A percentile compares a stretch with the other conserved stretches of the same genome.
Evolutionary conservation across 2,888 invertebrate species (phyloP).

Genomic region (Crematogaster levior): DNA sequence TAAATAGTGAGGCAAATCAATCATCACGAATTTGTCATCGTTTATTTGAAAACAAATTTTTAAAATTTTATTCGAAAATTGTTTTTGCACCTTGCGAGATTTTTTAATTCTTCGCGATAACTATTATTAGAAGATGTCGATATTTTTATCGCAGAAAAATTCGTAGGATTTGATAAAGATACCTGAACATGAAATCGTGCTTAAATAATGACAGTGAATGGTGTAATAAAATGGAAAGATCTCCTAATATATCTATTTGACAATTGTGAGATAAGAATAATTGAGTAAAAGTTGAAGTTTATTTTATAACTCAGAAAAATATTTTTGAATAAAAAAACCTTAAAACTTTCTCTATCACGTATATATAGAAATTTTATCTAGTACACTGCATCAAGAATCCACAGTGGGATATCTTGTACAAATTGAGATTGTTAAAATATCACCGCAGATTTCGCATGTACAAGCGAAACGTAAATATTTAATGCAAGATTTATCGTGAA

Average conservation of each 20-base stretch:
- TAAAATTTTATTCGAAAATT: neutral
- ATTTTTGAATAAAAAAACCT: slow-evolving; percentile 8
- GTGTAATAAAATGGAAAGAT: neutral
- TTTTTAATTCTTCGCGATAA: slow-evolving; percentile 8
- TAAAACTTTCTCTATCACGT: neutral
- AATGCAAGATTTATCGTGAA: slow-evolving; percentile 64
- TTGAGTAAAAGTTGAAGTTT: neutral
- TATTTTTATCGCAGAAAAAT: neutral
- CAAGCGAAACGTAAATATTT: slow-evolving; percentile 45
- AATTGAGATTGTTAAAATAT: slow-evolving; percentile 47
- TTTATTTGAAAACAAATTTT: neutral
- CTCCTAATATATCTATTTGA: neutral
- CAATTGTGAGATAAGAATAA: neutral
- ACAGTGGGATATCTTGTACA: neutral
- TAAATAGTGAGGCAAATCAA: neutral
- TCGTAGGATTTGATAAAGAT: neutral
- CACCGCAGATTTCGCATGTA: slow-evolving; percentile 38
- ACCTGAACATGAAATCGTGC: slow-evolving; percentile 5
- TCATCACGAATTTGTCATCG: neutral
- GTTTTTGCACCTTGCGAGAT: neutral
- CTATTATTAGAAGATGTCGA: neutral
- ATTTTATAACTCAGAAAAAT: slow-evolving; percentile 4
- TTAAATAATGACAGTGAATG: neutral
- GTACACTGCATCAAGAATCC: slow-evolving; percentile 7
- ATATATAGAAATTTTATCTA: slow-evolving; percentile 18